phyloP scores from a whole-genome alignment of 2,888 invertebrate species.

The Mesorhabditis sp. region DNA sequence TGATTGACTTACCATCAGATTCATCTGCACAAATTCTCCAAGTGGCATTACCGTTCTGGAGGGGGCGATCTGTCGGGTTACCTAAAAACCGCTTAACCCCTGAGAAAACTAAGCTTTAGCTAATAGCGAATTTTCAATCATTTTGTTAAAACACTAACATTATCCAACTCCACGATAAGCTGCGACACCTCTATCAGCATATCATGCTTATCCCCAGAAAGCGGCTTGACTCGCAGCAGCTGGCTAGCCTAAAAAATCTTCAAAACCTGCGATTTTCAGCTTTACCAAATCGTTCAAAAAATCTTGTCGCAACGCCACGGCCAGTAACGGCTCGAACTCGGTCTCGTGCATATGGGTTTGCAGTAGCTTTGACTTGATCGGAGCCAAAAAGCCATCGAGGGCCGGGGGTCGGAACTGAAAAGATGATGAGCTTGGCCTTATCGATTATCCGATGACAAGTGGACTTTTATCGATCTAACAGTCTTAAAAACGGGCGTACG shows the following conservation, averaged over 20 bases:
- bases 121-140: background rate
- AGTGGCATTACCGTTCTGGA: conserved; percentile 9
- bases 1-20: too few relatives aligned
- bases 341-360: conserved; percentile 11
- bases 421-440: background rate
- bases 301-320: conserved; percentile 27
- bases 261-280: too few relatives aligned
- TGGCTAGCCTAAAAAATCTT: background rate
- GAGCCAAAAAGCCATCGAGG: conserved; percentile 18
- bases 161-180: conserved; percentile 10
- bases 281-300: background rate
- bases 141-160: conserved; percentile 1
- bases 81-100: conserved; percentile 1
- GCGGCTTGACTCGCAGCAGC: background rate
- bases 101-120: background rate
- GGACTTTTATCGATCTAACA: background rate
- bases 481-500: background rate
- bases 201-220: background rate
- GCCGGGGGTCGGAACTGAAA: conserved; percentile 31
- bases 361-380: conserved; percentile 19
- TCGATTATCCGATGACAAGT: background rate
- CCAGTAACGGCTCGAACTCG: conserved; percentile 31
- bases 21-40: conserved; percentile 5
- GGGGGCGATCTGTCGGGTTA: conserved; percentile 8
- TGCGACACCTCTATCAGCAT: conserved; percentile 10